Conservation (phyloP, 2,888 invertebrate species). For the Limulus polyphemus region DNA sequence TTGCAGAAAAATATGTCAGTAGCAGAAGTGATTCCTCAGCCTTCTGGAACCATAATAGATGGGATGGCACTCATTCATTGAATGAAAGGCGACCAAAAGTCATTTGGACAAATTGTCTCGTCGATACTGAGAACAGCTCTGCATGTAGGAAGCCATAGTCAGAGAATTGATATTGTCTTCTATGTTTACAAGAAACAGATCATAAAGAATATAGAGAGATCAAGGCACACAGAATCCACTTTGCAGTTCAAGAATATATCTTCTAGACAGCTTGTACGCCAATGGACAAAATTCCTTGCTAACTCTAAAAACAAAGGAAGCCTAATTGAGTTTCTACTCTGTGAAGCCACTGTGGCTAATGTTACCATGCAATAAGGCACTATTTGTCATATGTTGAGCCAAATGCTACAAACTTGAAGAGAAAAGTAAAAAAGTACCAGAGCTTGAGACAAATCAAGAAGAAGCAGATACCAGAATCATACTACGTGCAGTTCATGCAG, state of each 20-base stretch:
- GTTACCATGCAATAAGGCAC: not conserved
- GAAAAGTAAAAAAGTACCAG: not conserved
- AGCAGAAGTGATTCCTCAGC: not conserved
- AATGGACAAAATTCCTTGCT: not conserved
- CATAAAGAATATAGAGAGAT: not conserved
- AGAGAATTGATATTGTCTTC: not conserved
- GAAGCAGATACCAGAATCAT: not conserved
- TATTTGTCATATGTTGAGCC: not conserved
- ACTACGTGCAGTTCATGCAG: not conserved
- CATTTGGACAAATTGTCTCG: not conserved
- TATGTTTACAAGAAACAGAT: not conserved
- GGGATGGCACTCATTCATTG: not conserved
- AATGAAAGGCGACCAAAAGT: not conserved
- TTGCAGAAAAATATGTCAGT: not conserved
- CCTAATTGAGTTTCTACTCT: not conserved
- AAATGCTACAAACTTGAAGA: not conserved
- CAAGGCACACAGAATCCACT: not conserved
- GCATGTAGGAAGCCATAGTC: not conserved
- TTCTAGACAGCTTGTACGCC: not conserved
- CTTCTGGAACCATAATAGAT: not conserved
- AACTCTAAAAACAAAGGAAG: not conserved
- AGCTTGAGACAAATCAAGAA: not conserved
- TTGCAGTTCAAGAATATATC: not conserved
- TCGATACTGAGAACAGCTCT: not conserved
- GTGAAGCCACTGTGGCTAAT: not conserved